Conservation (phyloP, 2,888 invertebrate genomes). For the Philonicus albiceps region DNA sequence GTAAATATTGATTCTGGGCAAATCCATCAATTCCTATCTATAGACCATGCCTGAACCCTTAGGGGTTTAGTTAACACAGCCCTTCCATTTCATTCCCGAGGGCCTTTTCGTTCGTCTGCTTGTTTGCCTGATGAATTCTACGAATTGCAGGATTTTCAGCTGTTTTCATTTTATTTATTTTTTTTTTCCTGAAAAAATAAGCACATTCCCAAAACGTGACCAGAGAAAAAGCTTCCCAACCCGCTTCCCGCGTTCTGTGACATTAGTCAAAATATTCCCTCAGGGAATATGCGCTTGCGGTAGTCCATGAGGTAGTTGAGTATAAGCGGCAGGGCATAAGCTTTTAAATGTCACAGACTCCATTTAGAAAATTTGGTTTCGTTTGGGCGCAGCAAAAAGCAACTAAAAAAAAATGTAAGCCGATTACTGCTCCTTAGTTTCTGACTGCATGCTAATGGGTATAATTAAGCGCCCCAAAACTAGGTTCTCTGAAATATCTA, state of each 20-base stretch:
- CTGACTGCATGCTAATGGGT: not conserved
- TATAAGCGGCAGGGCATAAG: not conserved
- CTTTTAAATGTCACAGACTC: conserved; percentile 5
- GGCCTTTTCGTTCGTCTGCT: not conserved
- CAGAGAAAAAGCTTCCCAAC: not conserved
- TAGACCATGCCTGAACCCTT: not conserved
- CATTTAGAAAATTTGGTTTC: conserved; percentile 8
- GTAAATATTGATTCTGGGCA: not conserved
- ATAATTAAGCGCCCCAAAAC: not conserved
- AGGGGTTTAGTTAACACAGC: not conserved
- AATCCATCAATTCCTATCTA: not conserved
- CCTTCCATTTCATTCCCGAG: not conserved
- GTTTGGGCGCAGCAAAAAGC: not conserved
- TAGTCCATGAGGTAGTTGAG: not conserved
- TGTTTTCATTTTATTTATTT: too few species aligned
- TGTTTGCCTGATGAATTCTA: not conserved
- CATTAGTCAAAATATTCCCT: conserved; percentile 30
- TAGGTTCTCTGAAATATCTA: not conserved
- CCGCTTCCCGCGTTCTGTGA: not conserved
- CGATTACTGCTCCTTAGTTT: not conserved
- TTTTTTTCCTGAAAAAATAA: not conserved
- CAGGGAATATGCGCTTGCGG: conserved; percentile 1
- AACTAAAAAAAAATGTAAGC: not conserved
- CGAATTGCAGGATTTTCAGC: conserved; percentile 6
- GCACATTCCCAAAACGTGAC: not conserved